Conservation (phyloP, 2,797 vertebrate genomes). For the Darevskia mixta region DNA sequence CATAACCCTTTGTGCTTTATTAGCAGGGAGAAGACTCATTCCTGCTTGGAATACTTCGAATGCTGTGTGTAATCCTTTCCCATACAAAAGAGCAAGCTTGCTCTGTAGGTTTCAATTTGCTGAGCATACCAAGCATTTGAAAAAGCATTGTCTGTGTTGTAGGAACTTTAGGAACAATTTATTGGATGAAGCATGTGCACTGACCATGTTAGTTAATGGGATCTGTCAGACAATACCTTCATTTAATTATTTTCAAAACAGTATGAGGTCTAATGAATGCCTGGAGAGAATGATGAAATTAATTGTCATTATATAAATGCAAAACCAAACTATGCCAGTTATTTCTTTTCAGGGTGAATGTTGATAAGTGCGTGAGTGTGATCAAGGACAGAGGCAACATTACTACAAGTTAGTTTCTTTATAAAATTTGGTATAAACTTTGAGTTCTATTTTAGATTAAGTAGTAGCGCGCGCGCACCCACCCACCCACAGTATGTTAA, state of each 20-base stretch:
- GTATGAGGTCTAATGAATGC: accelerated
- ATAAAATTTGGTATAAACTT: background rate
- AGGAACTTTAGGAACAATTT: accelerated
- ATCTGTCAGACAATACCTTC: accelerated
- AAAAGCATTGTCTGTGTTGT: background rate
- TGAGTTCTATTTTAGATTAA: background rate
- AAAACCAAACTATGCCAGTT: background rate
- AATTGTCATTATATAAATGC: background rate
- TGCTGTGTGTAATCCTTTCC: slow-evolving; percentile 27
- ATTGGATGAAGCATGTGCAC: accelerated
- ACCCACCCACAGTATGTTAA: background rate
- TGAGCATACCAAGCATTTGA: slow-evolving; percentile 25
- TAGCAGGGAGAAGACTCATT: slow-evolving; percentile 51
- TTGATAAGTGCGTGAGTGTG: background rate
- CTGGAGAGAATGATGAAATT: background rate
- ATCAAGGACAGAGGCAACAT: background rate
- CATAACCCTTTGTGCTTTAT: slow-evolving; percentile 50
- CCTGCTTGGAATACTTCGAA: slow-evolving; percentile 39
- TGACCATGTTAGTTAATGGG: accelerated
- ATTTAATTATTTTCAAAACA: accelerated
- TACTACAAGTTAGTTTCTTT: background rate
- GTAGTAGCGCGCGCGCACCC: background rate
- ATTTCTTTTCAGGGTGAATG: background rate
- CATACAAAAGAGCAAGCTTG: slow-evolving; percentile 46
- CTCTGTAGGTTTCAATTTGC: background rate